Conservation (phyloP, 2,888 invertebrate genomes). For the Psococerastis gibbosa region DNA sequence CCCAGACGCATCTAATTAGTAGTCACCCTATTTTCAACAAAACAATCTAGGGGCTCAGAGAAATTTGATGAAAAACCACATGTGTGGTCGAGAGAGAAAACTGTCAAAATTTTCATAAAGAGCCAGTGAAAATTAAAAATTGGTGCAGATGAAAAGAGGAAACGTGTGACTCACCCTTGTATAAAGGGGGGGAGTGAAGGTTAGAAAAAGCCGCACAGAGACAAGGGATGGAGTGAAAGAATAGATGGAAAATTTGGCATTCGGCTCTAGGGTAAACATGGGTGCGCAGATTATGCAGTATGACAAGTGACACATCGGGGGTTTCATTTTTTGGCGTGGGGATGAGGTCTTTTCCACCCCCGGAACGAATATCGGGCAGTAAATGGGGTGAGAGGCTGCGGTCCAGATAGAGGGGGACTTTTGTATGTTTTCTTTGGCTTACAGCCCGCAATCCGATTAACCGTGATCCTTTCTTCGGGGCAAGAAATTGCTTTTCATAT, state of each 20-base stretch:
- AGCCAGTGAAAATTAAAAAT: constrained; percentile 9
- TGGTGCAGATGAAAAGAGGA: constrained; percentile 6
- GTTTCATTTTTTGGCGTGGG: constrained; percentile 9
- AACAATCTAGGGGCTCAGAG: too few species aligned
- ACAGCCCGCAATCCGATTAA: constrained; percentile 6
- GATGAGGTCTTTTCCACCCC: constrained; percentile 6
- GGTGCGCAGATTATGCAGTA: neutral
- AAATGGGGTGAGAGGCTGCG: constrained; percentile 4
- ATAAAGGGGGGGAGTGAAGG: neutral
- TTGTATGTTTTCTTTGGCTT: constrained; percentile 10
- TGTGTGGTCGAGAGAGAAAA: constrained; percentile 8
- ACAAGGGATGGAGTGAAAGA: too few species aligned
- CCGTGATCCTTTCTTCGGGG: neutral
- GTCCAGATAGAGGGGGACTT: neutral
- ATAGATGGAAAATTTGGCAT: too few species aligned
- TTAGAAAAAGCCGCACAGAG: neutral
- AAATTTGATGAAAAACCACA: too few species aligned
- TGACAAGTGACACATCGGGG: constrained; percentile 9
- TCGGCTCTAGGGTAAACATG: neutral
- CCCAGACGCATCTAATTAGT: too few species aligned
- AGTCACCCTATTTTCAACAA: too few species aligned
- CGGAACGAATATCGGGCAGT: constrained; percentile 1
- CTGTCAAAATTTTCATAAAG: constrained; percentile 10
- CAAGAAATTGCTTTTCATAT: neutral
- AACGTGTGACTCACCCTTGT: constrained; percentile 7